These are phyloP conservation scores for Takifugu ocellatus DNA, from an alignment of 2,797 vertebrate genomes.

Conservation along the genomic window DNA sequence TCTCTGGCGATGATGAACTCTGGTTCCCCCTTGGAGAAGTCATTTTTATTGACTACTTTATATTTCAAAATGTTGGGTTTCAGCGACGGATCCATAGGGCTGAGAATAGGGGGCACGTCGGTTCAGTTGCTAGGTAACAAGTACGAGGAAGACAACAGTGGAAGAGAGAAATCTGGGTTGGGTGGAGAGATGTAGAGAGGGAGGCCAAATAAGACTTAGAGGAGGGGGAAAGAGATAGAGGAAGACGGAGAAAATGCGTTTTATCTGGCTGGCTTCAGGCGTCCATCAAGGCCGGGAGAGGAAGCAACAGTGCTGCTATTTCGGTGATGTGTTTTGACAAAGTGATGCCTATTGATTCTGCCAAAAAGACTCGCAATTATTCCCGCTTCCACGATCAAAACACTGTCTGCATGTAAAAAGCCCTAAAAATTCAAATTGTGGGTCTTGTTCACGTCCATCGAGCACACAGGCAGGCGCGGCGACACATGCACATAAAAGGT, in stretches of 20 bases:
- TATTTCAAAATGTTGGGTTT: slow-evolving; percentile 55
- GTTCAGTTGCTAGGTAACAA: slow-evolving; percentile 82
- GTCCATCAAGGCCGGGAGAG: slow-evolving; percentile 24
- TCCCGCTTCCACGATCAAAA: slow-evolving; percentile 39
- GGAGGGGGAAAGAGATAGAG: slow-evolving; percentile 12
- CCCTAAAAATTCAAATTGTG: slow-evolving; percentile 26
- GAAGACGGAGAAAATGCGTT: slow-evolving; percentile 39
- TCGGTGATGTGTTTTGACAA: slow-evolving; percentile 20
- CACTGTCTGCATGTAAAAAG: slow-evolving; percentile 22
- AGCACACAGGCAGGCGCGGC: slow-evolving; percentile 12
- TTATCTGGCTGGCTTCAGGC: slow-evolving; percentile 45
- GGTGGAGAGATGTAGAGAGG: slow-evolving; percentile 28
- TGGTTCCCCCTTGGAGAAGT: slow-evolving; percentile 10
- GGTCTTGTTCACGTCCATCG: slow-evolving; percentile 7
- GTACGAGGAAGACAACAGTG: slow-evolving; percentile 68
- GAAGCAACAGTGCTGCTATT: slow-evolving; percentile 41
- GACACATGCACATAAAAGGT: slow-evolving; percentile 7
- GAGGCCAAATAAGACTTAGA: slow-evolving; percentile 33
- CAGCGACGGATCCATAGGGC: slow-evolving; percentile 54
- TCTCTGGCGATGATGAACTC: slow-evolving; percentile 32
- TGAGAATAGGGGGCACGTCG: slow-evolving; percentile 69
- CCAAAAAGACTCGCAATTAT: slow-evolving; percentile 32
- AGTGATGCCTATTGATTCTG: slow-evolving; percentile 38
- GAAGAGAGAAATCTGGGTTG: slow-evolving; percentile 66
- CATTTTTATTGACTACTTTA: slow-evolving; percentile 59